These are phyloP conservation scores for Austrofundulus limnaeus DNA, from an alignment of 2,113 vertebrate genomes.

Conservation along the genomic window DNA sequence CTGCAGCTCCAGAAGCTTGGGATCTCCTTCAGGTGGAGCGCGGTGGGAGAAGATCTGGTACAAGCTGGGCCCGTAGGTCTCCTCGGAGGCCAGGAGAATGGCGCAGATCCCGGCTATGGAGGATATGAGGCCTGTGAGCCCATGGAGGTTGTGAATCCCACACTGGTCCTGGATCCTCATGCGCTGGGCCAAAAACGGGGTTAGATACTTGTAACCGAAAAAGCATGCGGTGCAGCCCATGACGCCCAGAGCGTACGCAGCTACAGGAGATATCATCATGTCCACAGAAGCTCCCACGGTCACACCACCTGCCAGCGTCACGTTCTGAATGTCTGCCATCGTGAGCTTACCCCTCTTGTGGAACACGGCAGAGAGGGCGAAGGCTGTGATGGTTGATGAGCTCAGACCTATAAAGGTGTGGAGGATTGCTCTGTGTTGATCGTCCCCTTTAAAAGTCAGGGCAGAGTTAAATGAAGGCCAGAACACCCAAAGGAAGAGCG, in stretches of 20 bases:
- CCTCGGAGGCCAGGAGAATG: constrained; percentile 68
- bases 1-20: constrained; percentile 50
- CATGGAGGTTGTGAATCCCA: constrained; percentile 87
- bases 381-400: constrained; percentile 72
- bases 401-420: constrained; percentile 83
- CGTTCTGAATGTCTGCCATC: constrained; percentile 83
- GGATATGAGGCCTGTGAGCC: constrained; percentile 81
- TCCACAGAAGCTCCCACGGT: constrained; percentile 81
- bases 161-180: constrained; percentile 81
- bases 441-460: constrained; percentile 71
- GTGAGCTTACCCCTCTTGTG: constrained; percentile 80
- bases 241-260: constrained; percentile 76
- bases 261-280: constrained; percentile 77
- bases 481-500: constrained; percentile 84
- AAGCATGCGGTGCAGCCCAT: constrained; percentile 76
- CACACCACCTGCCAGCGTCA: constrained; percentile 83
- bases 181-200: constrained; percentile 69
- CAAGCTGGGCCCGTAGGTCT: constrained; percentile 64
- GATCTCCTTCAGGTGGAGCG: constrained; percentile 48
- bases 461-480: constrained; percentile 85
- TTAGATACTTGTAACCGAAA: constrained; percentile 82
- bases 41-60: constrained; percentile 62
- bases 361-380: constrained; percentile 77
- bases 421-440: constrained; percentile 80
- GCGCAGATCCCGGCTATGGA: constrained; percentile 72